Base-by-base conservation (phyloP, 2,113 vertebrate species). In the Indri indri region DNA sequence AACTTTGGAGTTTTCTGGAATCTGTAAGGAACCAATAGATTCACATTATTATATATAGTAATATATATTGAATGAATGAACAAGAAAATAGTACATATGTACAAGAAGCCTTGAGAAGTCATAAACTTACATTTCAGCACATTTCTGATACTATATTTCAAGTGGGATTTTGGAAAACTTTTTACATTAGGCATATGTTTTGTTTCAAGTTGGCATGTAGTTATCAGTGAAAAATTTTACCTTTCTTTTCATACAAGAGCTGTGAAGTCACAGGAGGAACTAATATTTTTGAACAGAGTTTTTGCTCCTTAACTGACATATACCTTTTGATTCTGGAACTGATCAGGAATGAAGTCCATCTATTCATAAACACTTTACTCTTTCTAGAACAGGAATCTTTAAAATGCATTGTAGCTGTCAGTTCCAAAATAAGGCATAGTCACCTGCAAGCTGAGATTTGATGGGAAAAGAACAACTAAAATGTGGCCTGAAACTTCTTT, bases 181-280 rank as follows among this genome's bases (percentile, higher is more conserved):
- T 94, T 96, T 77, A 47, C 70, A n/a, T 85, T 89, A 80, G 71
- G 59, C 66, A n/a, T 57, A 25, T 92, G 70, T 92, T 95, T 92
- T 92, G 18, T 95, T 96, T 95, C 85, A 84, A 92, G 71, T 96
- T 80, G 79, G 34, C 71, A 25, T 85, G 37, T 89, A 27, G 79
- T 95, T 52, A 59, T 63, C 73, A 94, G 73, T 66, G 71, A 85
- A 80, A 80, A 89, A 66, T 87, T 91, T 90, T 81, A 90, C 70
- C 37, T 73, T 85, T 57, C 34, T 45, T 89, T 95, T 92, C 66
- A 85, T 89, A 59, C 47, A 66, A 95, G 37, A 92, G 40, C 65
- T 92, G 63, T 80, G 89, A 66, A 80, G 65, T 95, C 71, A 85
- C 42, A n/a, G 50, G 52, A 81, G 71, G 63, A 73, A 73, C 45